Conservation (phyloP, 2,797 vertebrate genomes). For the Crenichthys baileyi region DNA sequence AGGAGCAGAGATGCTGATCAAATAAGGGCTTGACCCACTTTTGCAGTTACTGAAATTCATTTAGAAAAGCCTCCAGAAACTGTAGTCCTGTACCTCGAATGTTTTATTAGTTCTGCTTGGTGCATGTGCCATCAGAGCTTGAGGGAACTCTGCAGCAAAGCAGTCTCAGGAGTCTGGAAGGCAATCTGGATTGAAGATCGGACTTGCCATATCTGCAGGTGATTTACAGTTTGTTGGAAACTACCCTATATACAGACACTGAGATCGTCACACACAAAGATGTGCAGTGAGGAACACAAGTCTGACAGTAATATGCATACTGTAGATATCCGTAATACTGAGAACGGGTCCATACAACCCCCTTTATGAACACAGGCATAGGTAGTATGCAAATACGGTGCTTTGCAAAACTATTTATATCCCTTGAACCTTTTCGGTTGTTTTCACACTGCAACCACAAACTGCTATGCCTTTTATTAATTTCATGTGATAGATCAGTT, state of each 20-base stretch:
- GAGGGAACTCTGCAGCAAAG: constrained; percentile 33
- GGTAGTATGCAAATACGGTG: too few species aligned
- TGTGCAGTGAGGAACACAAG: background rate
- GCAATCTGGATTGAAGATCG: constrained; percentile 75
- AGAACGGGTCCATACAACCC: too few species aligned
- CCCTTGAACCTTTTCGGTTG: too few species aligned
- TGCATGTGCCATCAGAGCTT: background rate
- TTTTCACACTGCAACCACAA: too few species aligned
- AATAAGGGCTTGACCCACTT: constrained; percentile 6
- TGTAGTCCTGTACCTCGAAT: background rate
- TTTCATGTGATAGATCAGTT: too few species aligned
- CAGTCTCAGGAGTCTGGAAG: constrained; percentile 50
- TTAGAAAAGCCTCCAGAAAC: background rate
- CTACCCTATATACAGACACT: constrained; percentile 27
- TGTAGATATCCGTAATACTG: too few species aligned
- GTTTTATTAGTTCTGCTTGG: background rate
- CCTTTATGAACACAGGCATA: too few species aligned
- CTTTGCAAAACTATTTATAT: too few species aligned
- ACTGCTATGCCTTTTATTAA: too few species aligned
- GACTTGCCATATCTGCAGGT: constrained; percentile 69
- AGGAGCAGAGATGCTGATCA: constrained; percentile 30
- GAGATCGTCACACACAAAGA: constrained; percentile 23
- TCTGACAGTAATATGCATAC: too few species aligned
- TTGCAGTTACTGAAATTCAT: constrained; percentile 9
- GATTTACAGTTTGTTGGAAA: constrained; percentile 65